Evolutionary conservation across 2,113 vertebrate species (phyloP).

Genomic region (Oreochromis spilurus): DNA sequence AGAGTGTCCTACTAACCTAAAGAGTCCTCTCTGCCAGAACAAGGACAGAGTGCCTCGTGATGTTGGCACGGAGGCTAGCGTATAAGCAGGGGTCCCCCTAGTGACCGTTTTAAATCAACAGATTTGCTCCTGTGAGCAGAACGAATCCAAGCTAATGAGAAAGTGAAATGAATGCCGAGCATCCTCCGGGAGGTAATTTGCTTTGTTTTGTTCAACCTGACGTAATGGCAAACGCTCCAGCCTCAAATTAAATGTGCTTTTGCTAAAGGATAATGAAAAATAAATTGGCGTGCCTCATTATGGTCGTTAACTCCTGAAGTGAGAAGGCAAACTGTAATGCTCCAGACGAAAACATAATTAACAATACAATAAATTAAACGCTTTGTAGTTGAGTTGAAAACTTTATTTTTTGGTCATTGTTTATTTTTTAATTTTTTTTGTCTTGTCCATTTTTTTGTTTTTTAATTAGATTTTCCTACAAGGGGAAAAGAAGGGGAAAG

Average conservation of each 20-base stretch:
- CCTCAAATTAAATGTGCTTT: slow-evolving; percentile 9
- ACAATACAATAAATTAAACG: slow-evolving; percentile 15
- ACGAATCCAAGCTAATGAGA: slow-evolving; percentile 35
- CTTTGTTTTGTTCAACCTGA: slow-evolving; percentile 20
- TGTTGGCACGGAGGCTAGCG: not conserved
- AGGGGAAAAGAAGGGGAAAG: slow-evolving; percentile 45
- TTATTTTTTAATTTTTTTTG: slow-evolving; percentile 60
- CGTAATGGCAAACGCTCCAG: not conserved
- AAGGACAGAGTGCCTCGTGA: not conserved
- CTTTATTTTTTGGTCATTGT: slow-evolving; percentile 77
- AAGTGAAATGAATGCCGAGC: not conserved
- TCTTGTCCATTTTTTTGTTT: slow-evolving; percentile 37
- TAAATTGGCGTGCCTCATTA: not conserved
- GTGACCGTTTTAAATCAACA: slow-evolving; percentile 15
- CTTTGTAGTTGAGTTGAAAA: slow-evolving; percentile 72
- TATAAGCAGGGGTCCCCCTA: slow-evolving; percentile 24
- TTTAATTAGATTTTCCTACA: slow-evolving; percentile 64
- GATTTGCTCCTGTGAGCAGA: not conserved
- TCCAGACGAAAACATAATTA: not conserved
- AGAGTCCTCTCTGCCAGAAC: not conserved
- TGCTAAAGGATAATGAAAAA: not conserved
- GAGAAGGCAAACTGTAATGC: not conserved
- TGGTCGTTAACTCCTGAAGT: not conserved
- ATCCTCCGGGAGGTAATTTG: slow-evolving; percentile 10
- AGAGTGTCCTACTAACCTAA: slow-evolving; percentile 37